phyloP scores from a whole-genome alignment of 2,888 invertebrate genomes.

The Aromia moschata region DNA sequence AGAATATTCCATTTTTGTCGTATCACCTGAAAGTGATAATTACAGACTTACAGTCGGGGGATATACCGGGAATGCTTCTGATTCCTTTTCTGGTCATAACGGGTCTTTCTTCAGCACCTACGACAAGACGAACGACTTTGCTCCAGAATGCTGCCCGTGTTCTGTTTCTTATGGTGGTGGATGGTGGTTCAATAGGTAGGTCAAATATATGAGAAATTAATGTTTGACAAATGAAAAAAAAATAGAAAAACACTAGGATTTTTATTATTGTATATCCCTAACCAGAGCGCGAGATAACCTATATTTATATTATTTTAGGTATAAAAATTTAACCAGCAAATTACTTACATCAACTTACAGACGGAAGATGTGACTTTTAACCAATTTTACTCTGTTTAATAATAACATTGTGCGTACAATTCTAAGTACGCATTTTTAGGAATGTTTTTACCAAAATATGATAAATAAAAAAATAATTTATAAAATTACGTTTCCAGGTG shows the following conservation, averaged over 20 bases:
- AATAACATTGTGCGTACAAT: no score
- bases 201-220: no score
- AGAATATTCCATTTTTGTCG: slow-evolving; percentile 61
- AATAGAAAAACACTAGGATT: no score
- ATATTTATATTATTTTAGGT: no score
- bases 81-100: slow-evolving; percentile 67
- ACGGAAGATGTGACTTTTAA: no score
- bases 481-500: slow-evolving; percentile 58
- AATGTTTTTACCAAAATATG: background rate
- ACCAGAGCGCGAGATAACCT: no score
- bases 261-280: no score
- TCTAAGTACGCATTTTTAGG: background rate
- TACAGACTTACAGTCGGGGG: slow-evolving; percentile 64
- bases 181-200: slow-evolving; percentile 70
- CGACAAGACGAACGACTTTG: slow-evolving; percentile 65
- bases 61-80: slow-evolving; percentile 65
- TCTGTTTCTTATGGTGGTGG: slow-evolving; percentile 67
- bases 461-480: background rate
- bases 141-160: slow-evolving; percentile 66
- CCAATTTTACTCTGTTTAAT: no score
- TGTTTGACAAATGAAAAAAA: no score
- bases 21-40: slow-evolving; percentile 60
- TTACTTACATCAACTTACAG: no score
- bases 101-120: slow-evolving; percentile 64
- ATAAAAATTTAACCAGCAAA: no score